Evolutionary conservation across 2,888 invertebrate genomes (phyloP), one percentile per base, ranked within the genome.

Genomic region (Agrotis puta): DNA sequence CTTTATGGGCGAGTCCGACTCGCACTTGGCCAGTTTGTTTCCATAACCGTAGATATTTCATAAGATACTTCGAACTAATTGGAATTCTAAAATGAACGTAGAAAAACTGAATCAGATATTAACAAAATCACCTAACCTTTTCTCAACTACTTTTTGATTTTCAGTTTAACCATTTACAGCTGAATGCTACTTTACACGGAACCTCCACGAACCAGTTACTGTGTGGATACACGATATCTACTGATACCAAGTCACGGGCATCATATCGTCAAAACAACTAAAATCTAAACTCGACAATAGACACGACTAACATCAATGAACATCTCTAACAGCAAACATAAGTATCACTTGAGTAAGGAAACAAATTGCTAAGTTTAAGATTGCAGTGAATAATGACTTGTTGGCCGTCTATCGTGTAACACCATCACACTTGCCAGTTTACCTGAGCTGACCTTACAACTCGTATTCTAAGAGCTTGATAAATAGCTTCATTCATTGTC

Each of bases 331-430:
- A 48, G 54, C n/a, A 67, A 79, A 70, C 61, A 43, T 64, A 50
- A 43, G 64, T 64, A 70, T 75, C 24, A 79, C 54, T 69, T 47
- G 58, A 64, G 58, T 68, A 45, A n/a, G 53, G 62, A 75, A 80
- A 80, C 68, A 71, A 71, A 79, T 76, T 56, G 68, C 50, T 27
- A 2, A 65, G 64, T 79, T 79, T 71, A 80, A 79, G 76, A 80
- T 76, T 66, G 51, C 48, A 43, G 80, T 79, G 80, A 80, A 67
- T 80, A 80, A 81, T 81, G 77, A 73, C 56, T 80, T 64, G 77
- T 66, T 72, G 64, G 27, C 13, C 9, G 48, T 62, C 53, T 80
- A 80, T 80, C 81, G 71, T 65, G 67, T 72, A 72, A 80, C 81
- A 66, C 77, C 81, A 80, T 80, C 79, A 77, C 61, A 64, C 39